A percentile compares a stretch with the other conserved stretches of the same genome.
Conservation (phyloP, 2,113 vertebrate genomes). For the Chunga burmeisteri region DNA sequence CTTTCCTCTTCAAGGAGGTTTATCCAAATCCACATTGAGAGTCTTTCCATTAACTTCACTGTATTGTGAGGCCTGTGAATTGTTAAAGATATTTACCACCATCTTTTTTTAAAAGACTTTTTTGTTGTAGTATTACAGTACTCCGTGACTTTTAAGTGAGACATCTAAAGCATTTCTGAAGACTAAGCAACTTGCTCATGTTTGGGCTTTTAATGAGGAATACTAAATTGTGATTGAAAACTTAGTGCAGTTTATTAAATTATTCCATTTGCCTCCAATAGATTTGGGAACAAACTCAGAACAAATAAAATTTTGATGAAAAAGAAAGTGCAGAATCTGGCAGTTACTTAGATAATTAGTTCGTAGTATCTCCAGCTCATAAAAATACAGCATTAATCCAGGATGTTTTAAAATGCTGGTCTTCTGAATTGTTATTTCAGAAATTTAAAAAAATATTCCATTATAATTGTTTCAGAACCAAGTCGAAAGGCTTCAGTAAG, state of each 20-base stretch:
- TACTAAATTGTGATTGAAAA: not conserved
- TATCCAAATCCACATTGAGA: not conserved
- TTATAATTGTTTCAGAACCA: conserved; percentile 74
- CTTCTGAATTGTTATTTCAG: not conserved
- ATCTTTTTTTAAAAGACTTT: not conserved
- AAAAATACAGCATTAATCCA: not conserved
- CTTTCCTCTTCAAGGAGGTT: not conserved
- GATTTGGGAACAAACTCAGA: not conserved
- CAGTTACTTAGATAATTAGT: not conserved
- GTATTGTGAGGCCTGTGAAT: not conserved
- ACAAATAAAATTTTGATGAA: not conserved
- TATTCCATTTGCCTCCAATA: not conserved
- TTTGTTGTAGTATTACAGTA: not conserved
- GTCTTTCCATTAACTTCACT: not conserved
- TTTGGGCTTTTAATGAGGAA: not conserved
- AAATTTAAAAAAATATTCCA: conserved; percentile 9
- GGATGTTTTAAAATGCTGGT: not conserved
- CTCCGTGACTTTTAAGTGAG: not conserved
- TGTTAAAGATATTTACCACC: not conserved
- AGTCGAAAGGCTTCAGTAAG: conserved; percentile 74
- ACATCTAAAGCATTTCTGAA: not conserved
- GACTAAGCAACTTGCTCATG: not conserved
- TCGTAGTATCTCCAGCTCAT: not conserved
- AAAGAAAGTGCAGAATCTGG: not conserved
- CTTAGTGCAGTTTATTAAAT: not conserved